A percentile compares a stretch with the other conserved stretches of the same genome.
Conservation (phyloP, 2,888 invertebrate species). For the Lasioglossum leucozonium region DNA sequence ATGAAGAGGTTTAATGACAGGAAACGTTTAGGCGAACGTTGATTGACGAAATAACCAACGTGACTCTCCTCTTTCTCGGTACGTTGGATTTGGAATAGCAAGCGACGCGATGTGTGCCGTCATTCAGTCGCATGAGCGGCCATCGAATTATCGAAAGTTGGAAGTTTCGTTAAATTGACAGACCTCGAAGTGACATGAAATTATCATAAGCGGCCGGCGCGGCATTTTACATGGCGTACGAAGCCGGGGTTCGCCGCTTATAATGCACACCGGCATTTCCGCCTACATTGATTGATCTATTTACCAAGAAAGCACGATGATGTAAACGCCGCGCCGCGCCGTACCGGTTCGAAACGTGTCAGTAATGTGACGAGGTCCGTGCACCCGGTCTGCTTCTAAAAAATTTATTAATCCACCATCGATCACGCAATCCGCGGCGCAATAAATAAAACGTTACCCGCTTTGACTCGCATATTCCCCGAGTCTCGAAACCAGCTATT, state of each 20-base stretch:
- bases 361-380: slow-evolving; percentile 47
- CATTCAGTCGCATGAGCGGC: not conserved
- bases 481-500: not conserved
- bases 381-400: slow-evolving; percentile 48
- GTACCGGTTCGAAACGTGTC: slow-evolving; percentile 38
- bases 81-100: not conserved
- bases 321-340: slow-evolving; percentile 36
- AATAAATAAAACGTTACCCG: slow-evolving; percentile 28
- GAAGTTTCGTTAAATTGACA: slow-evolving; percentile 5
- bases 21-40: not conserved
- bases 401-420: slow-evolving; percentile 62
- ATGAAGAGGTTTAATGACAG: not conserved
- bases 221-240: slow-evolving; percentile 12
- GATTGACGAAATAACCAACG: not conserved
- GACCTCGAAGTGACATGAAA: slow-evolving; percentile 31
- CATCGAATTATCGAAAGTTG: slow-evolving; percentile 13
- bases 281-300: slow-evolving; percentile 54
- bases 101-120: no score
- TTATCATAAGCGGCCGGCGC: slow-evolving; percentile 12
- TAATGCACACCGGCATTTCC: slow-evolving; percentile 22
- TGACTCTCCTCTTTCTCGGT: not conserved
- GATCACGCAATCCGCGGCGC: slow-evolving; percentile 53
- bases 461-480: not conserved
- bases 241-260: not conserved
- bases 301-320: slow-evolving; percentile 45